These are phyloP conservation scores for Caerostris extrusa DNA, from an alignment of 1,140 invertebrate genomes.

Conservation along the genomic window DNA sequence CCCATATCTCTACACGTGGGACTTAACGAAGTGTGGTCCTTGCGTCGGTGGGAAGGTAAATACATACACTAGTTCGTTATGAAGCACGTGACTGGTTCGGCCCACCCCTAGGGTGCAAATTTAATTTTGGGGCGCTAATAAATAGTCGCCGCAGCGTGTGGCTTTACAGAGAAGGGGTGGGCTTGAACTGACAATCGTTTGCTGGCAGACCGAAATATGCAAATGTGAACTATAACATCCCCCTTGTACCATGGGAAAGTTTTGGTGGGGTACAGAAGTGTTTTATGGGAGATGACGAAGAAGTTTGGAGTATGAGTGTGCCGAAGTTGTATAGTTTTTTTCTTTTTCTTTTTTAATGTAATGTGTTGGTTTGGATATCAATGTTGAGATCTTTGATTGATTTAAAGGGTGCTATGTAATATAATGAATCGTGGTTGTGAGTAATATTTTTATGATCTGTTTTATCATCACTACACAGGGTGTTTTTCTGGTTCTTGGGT, in stretches of 20 bases:
- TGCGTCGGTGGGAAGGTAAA: neutral
- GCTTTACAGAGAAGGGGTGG: neutral
- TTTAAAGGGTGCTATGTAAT: too few species aligned
- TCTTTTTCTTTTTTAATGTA: too few species aligned
- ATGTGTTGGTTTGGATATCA: too few species aligned
- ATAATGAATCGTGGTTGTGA: too few species aligned
- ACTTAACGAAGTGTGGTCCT: neutral
- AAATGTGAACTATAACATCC: neutral
- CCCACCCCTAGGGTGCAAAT: constrained; percentile 23
- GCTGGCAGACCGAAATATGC: neutral
- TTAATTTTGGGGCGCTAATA: constrained; percentile 26
- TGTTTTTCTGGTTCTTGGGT: too few species aligned
- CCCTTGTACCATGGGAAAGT: neutral
- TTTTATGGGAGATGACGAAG: neutral
- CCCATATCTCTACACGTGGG: neutral
- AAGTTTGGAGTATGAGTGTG: neutral
- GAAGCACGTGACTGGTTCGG: neutral
- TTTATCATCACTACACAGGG: too few species aligned
- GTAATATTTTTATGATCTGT: too few species aligned
- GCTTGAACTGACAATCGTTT: neutral
- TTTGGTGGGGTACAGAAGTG: neutral
- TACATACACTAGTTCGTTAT: constrained; percentile 31
- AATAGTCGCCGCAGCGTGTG: neutral
- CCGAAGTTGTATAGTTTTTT: neutral
- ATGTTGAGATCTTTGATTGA: too few species aligned